Percentiles rank a stretch among this genome's conserved stretches.
Conservation (phyloP, 1,140 invertebrate genomes). For the Eurytemora carolleeae region DNA sequence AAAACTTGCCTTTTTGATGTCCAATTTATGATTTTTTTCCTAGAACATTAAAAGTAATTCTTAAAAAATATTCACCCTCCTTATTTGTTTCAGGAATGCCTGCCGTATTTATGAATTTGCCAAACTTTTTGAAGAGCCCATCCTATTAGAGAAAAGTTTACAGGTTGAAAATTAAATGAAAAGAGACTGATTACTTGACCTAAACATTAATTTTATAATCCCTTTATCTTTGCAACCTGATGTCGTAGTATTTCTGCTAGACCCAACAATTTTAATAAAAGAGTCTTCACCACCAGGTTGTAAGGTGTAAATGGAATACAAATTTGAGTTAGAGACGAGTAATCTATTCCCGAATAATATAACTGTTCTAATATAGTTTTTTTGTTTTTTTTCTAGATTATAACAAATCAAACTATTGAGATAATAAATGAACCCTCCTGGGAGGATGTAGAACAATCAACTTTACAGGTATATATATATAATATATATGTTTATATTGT, state of each 20-base stretch:
- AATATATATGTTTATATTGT: too few species aligned
- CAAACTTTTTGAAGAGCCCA: constrained; percentile 54
- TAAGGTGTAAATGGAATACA: too few species aligned
- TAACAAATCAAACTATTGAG: constrained; percentile 36
- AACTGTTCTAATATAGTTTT: too few species aligned
- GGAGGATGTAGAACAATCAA: constrained; percentile 47
- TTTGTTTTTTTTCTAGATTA: constrained; percentile 12
- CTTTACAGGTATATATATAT: constrained; percentile 23
- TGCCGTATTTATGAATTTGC: constrained; percentile 66
- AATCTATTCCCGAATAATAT: too few species aligned
- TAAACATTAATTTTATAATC: too few species aligned
- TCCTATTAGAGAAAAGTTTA: constrained; percentile 54
- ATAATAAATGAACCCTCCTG: constrained; percentile 49
- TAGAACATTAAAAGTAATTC: constrained; percentile 51
- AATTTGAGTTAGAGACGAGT: too few species aligned
- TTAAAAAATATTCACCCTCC: constrained; percentile 51
- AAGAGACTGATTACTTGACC: constrained; percentile 3
- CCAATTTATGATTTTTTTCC: too few species aligned
- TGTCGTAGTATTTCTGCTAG: too few species aligned
- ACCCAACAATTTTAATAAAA: too few species aligned
- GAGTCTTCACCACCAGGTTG: too few species aligned
- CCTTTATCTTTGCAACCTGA: too few species aligned
- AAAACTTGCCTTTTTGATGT: too few species aligned
- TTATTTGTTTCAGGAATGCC: constrained; percentile 36
- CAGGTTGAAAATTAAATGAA: constrained; percentile 29